Evolutionary conservation across 35 echinoderm and acorn worm genomes (phyloP).

Genomic region (Ptychodera flava): DNA sequence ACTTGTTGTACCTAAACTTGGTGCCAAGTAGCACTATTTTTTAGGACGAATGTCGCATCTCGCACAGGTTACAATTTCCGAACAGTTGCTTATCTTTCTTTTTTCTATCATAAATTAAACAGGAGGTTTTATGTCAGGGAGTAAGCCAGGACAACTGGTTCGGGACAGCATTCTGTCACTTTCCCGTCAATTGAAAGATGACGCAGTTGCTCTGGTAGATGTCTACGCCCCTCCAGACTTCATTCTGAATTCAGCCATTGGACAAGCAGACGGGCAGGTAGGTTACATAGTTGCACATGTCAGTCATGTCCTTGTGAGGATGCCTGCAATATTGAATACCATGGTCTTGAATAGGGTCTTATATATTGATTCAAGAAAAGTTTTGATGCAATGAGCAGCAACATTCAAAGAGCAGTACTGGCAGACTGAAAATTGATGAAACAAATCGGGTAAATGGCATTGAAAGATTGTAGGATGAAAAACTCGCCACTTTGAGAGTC

Average conservation of each 20-base stretch:
- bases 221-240: constrained; percentile 88
- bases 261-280: constrained; percentile 85
- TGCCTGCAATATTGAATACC: neutral
- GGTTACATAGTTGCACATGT: neutral
- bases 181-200: constrained; percentile 74
- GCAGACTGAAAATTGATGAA: too few species aligned
- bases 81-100: too few species aligned
- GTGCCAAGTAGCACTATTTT: too few species aligned
- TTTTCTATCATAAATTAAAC: too few species aligned
- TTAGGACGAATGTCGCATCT: too few species aligned
- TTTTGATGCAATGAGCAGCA: neutral
- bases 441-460: too few species aligned
- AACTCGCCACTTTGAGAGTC: too few species aligned
- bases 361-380: neutral
- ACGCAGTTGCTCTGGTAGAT: constrained; percentile 83
- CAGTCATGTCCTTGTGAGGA: neutral
- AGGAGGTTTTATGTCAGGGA: constrained; percentile 84
- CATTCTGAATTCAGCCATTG: constrained; percentile 89
- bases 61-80: too few species aligned
- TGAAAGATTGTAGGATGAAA: too few species aligned
- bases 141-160: constrained; percentile 51
- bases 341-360: too few species aligned
- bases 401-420: neutral
- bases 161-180: constrained; percentile 57
- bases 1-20: too few species aligned